Percentiles rank a stretch among this genome's conserved stretches.
Evolutionary conservation across 1,140 invertebrate species (phyloP).

Genomic region (Papilio xuthus): DNA sequence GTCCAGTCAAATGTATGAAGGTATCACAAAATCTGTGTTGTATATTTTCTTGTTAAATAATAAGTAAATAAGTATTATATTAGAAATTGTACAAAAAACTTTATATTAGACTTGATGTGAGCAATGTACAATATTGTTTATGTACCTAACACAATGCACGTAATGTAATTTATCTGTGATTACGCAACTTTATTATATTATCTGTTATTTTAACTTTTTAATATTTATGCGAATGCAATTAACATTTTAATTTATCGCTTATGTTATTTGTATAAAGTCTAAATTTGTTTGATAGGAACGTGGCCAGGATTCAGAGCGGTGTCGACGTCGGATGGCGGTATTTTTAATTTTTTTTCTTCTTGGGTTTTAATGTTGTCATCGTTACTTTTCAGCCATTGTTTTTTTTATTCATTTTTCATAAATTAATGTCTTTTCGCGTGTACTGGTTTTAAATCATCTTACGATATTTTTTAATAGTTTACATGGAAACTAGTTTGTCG

Average conservation of each 20-base stretch:
- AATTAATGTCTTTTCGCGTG: not conserved
- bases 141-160: constrained; percentile 9
- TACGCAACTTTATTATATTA: constrained; percentile 11
- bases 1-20: too few species aligned
- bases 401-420: constrained; percentile 19
- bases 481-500: too few species aligned
- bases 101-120: not conserved
- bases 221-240: constrained; percentile 44
- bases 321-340: constrained; percentile 68
- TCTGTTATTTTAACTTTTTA: constrained; percentile 18
- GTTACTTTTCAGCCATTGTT: constrained; percentile 46
- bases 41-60: too few species aligned
- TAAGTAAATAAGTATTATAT: too few species aligned
- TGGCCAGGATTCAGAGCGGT: constrained; percentile 71
- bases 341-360: constrained; percentile 56
- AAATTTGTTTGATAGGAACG: constrained; percentile 70
- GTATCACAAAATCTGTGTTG: too few species aligned
- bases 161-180: not conserved
- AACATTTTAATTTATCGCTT: constrained; percentile 40
- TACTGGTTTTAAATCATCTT: not conserved
- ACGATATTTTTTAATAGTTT: too few species aligned
- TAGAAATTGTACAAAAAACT: too few species aligned
- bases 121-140: not conserved
- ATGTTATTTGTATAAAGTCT: constrained; percentile 45
- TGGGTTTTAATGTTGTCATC: constrained; percentile 48